Percentiles rank a stretch among this genome's conserved stretches.
Conservation (phyloP, 2,888 invertebrate species). For the Dryobota labecula region DNA sequence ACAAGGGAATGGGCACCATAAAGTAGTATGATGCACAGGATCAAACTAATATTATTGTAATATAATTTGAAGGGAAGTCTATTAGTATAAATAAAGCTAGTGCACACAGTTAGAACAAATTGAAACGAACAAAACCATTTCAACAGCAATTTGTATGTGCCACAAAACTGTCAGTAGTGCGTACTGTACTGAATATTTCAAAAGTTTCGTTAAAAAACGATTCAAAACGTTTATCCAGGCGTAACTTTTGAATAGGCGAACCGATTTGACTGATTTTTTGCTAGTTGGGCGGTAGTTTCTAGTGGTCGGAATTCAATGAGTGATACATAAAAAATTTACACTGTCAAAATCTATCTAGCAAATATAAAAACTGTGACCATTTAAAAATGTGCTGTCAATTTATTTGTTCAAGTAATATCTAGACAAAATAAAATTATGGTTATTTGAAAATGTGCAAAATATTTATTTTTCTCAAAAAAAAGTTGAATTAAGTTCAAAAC, state of each 20-base stretch:
- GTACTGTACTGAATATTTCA: constrained; percentile 60
- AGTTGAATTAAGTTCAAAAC: too few species aligned
- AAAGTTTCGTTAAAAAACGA: constrained; percentile 65
- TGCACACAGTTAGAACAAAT: constrained; percentile 34
- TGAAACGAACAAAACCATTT: constrained; percentile 54
- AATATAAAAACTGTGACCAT: not conserved
- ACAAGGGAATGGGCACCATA: too few species aligned
- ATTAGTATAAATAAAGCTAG: constrained; percentile 5
- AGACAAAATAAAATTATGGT: not conserved
- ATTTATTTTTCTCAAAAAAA: not conserved
- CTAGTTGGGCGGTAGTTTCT: constrained; percentile 37
- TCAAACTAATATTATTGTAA: not conserved
- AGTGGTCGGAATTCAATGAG: constrained; percentile 43
- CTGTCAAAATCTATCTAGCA: not conserved
- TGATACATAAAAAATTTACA: not conserved
- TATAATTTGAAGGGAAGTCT: not conserved
- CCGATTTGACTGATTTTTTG: constrained; percentile 62
- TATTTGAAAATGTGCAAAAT: not conserved
- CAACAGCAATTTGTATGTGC: constrained; percentile 59
- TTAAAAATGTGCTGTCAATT: not conserved
- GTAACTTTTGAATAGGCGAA: constrained; percentile 66
- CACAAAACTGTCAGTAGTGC: constrained; percentile 56
- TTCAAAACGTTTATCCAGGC: constrained; percentile 72
- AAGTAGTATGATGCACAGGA: too few species aligned
- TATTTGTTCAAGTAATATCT: not conserved